Evolutionary conservation across 2,113 vertebrate genomes (phyloP).

Genomic region (Rhynchomys soricoides): DNA sequence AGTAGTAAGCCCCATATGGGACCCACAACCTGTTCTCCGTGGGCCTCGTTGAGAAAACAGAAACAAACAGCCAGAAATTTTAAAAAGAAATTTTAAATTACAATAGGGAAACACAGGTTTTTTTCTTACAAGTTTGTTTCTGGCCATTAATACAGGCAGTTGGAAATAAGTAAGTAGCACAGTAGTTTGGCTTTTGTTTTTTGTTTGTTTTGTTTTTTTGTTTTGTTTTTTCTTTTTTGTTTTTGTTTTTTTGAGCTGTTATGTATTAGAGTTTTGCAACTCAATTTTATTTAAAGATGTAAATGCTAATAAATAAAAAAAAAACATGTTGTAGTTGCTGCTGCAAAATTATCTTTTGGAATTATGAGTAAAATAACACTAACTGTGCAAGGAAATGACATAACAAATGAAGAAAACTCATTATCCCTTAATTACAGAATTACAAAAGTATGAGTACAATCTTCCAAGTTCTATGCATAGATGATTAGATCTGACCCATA

Average conservation of each 20-base stretch:
- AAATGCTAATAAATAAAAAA: conserved; percentile 2
- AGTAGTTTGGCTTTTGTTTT: too few relatives aligned
- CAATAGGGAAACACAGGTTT: neutral
- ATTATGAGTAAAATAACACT: neutral
- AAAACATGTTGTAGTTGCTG: neutral
- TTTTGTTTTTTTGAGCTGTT: neutral
- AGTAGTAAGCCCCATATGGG: neutral
- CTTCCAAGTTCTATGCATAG: neutral
- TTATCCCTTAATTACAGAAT: neutral
- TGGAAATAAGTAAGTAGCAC: neutral
- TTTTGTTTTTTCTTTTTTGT: neutral
- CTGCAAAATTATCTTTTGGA: neutral
- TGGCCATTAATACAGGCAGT: neutral
- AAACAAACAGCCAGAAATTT: neutral
- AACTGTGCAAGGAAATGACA: conserved; percentile 4
- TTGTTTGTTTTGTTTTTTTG: too few relatives aligned
- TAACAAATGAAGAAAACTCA: neutral
- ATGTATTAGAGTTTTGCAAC: neutral
- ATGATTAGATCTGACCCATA: neutral
- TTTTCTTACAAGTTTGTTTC: neutral
- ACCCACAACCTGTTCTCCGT: neutral
- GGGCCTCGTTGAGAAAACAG: neutral
- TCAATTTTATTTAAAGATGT: neutral
- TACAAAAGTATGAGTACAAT: neutral
- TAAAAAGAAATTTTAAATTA: neutral